Evolutionary conservation across 2,797 vertebrate genomes (phyloP).

Genomic region (Podarcis lilfordi): DNA sequence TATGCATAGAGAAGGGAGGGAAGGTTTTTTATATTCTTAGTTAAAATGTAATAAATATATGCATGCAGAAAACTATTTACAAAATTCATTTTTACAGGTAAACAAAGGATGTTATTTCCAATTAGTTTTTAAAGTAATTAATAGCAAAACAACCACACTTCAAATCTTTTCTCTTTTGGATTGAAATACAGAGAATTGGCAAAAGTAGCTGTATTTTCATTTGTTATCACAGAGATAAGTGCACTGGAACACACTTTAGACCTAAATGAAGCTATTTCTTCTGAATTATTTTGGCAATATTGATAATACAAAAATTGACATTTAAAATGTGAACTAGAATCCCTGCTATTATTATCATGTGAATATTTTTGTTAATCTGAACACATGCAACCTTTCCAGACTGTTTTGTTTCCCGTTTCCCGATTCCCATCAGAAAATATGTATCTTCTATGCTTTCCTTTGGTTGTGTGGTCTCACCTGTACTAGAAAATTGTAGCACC

Average conservation of each 20-base stretch:
- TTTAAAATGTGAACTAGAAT: background rate
- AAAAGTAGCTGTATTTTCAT: background rate
- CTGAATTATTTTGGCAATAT: background rate
- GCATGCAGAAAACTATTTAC: no score
- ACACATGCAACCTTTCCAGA: no score
- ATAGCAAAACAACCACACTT: background rate
- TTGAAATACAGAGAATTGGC: background rate
- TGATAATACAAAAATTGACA: background rate
- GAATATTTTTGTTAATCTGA: background rate
- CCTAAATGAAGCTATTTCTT: background rate
- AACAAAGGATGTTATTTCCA: slow-evolving; percentile 5
- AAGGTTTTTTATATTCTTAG: no score
- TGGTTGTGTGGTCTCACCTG: background rate
- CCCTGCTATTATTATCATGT: background rate
- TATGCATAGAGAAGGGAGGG: no score
- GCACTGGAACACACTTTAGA: background rate
- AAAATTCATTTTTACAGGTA: background rate
- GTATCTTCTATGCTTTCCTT: background rate
- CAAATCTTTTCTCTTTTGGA: background rate
- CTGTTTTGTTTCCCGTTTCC: background rate
- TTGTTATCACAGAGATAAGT: background rate
- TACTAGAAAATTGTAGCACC: background rate
- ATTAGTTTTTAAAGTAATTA: background rate
- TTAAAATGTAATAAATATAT: no score
- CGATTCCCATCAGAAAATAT: background rate